Percentiles rank a stretch among this genome's conserved stretches.
Conservation (phyloP, 1,140 invertebrate genomes). For the Aplysia californica region DNA sequence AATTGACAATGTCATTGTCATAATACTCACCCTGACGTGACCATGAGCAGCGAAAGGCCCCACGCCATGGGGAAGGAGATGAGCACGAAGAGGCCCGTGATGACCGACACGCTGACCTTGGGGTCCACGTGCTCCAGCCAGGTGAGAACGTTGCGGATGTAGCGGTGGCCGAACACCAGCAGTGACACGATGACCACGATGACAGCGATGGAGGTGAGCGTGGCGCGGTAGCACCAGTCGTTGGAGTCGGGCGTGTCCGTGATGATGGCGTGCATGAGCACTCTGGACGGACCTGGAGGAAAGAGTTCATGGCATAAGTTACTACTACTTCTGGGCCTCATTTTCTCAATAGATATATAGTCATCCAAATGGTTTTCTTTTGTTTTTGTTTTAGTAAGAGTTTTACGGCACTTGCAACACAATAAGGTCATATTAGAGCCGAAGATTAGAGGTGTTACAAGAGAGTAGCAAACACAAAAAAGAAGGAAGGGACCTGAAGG, state of each 20-base stretch:
- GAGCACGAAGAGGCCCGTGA: conserved; percentile 8
- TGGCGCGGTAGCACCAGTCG: conserved; percentile 20
- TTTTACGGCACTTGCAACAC: too few relatives aligned
- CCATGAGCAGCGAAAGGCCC: conserved; percentile 24
- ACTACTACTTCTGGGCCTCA: too few relatives aligned
- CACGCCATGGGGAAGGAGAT: conserved; percentile 23
- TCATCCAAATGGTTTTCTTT: too few relatives aligned
- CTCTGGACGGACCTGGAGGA: conserved; percentile 17
- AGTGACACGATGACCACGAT: conserved; percentile 9
- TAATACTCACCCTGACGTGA: conserved; percentile 19
- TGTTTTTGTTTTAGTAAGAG: too few relatives aligned
- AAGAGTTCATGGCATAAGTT: too few relatives aligned
- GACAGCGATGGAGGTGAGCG: conserved; percentile 7
- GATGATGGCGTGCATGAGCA: conserved; percentile 18
- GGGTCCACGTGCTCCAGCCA: conserved; percentile 24
- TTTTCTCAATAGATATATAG: too few relatives aligned
- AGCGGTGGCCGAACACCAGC: conserved; percentile 14
- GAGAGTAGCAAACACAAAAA: too few relatives aligned
- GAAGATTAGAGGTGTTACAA: too few relatives aligned
- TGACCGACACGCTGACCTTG: not conserved
- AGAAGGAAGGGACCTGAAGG: too few relatives aligned
- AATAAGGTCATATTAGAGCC: too few relatives aligned
- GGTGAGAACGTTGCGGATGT: not conserved
- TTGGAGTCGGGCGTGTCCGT: conserved; percentile 21
- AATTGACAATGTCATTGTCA: too few relatives aligned